Base-by-base conservation (phyloP, 2,888 invertebrate genomes). In the Pseudococcus viburni region DNA sequence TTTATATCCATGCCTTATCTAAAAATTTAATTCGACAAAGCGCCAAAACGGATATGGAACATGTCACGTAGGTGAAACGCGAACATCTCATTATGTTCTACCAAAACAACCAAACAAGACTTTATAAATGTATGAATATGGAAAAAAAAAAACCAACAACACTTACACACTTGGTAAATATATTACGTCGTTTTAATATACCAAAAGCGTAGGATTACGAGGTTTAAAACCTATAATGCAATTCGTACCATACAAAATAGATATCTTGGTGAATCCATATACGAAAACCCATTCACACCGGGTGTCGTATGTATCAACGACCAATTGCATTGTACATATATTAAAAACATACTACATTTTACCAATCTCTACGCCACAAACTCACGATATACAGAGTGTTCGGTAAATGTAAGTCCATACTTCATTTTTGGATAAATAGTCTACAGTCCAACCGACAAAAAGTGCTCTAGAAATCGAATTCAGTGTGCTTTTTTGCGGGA, bases 61-160 rank as follows among this genome's bases (percentile, higher is more conserved):
- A 1, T 80, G 80, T 80, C 80, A 80, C 80, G 80, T 80, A 80
- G 80, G 80, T 80, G 80, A 80, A 80, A 39, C 80, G 80, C 42
- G 80, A 42, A 80, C 80, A 80, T 80, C 80, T 80, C 42, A 80
- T 80, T 73, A 73, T 33, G 22, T 33, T n/a, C 19, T 7, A 80
- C n/a, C 42, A 46, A 80, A 80, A 80, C 42, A 80, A 80, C 80
- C n/a, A 80, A 42, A 42, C 80, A 39, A 80, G 42, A 80, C 42
- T 80, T 80, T 19, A 42, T 33, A 42, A 0, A 59, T 59, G 59
- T 33, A 33, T 33, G 26, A 33, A 33, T 33, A 46, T 12, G 77
- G 9, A 77, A 80, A 80, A 80, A 80, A 46, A 77, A 33, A 39
- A 7, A 22, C 19, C 33, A 33, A 73, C 22, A 73, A 33, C 22